These are phyloP conservation scores for Melozone crissalis DNA, from an alignment of 2,113 vertebrate genomes.

Conservation along the genomic window DNA sequence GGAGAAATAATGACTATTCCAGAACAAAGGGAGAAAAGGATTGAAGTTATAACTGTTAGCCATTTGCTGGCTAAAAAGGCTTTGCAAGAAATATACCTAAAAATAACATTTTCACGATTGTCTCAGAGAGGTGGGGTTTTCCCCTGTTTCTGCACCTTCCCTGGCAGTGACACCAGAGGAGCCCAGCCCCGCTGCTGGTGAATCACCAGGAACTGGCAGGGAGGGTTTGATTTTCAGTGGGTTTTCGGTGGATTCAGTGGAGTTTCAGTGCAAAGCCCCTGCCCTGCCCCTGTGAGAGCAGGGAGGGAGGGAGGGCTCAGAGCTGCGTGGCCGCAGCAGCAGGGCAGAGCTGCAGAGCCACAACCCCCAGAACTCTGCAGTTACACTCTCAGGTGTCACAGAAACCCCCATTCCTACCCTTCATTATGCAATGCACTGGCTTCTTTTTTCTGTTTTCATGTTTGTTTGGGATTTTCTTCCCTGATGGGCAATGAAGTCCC, in stretches of 20 bases:
- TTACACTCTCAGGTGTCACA: neutral
- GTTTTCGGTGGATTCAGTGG: neutral
- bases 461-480: neutral
- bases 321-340: too few relatives aligned
- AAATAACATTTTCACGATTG: neutral
- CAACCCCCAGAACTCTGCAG: neutral
- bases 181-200: accelerated
- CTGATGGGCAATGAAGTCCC: neutral
- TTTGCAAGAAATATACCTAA: neutral
- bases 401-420: neutral
- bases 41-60: neutral
- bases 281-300: neutral
- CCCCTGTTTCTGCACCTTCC: neutral
- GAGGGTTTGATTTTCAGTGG: neutral
- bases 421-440: neutral
- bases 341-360: neutral
- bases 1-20: neutral
- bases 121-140: accelerated
- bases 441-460: neutral
- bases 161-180: neutral
- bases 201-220: neutral
- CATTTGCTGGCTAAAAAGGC: neutral
- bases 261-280: neutral
- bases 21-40: neutral
- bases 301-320: neutral